phyloP scores from a whole-genome alignment of 2,113 vertebrate species.

The Cebidichthys violaceus region DNA sequence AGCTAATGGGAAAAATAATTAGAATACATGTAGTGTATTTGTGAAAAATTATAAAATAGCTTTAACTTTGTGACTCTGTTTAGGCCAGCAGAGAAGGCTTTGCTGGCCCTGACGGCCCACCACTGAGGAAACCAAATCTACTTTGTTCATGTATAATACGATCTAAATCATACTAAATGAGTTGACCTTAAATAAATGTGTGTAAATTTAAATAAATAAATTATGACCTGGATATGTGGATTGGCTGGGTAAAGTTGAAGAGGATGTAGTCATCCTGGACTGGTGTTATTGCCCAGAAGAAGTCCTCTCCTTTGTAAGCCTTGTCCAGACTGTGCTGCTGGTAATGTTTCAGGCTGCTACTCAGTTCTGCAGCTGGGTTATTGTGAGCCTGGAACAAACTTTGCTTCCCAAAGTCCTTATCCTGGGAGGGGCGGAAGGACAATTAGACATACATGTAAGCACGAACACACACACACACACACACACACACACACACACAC shows the following conservation, averaged over 20 bases:
- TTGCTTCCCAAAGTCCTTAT: constrained; percentile 94
- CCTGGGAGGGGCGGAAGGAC: constrained; percentile 76
- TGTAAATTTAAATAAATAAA: too few species aligned
- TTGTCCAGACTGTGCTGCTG: constrained; percentile 91
- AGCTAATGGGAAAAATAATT: too few species aligned
- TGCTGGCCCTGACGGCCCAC: too few species aligned
- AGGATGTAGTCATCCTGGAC: constrained; percentile 87
- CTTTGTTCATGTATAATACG: too few species aligned
- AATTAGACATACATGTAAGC: not conserved
- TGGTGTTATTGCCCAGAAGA: constrained; percentile 94
- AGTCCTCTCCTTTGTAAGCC: constrained; percentile 89
- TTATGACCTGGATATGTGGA: constrained; percentile 48
- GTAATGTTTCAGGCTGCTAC: constrained; percentile 91
- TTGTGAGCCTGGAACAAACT: constrained; percentile 84
- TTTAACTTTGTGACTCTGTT: too few species aligned
- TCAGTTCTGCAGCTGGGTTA: constrained; percentile 90
- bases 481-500: not conserved
- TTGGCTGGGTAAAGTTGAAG: constrained; percentile 53
- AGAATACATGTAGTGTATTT: too few species aligned
- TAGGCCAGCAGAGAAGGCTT: too few species aligned
- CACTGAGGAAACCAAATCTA: too few species aligned
- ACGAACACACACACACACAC: not conserved
- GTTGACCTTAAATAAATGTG: not conserved
- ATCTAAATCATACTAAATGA: not conserved
- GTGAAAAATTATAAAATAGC: too few species aligned